Conservation (phyloP, 2,797 vertebrate genomes). For the Pelochelys cantorii region DNA sequence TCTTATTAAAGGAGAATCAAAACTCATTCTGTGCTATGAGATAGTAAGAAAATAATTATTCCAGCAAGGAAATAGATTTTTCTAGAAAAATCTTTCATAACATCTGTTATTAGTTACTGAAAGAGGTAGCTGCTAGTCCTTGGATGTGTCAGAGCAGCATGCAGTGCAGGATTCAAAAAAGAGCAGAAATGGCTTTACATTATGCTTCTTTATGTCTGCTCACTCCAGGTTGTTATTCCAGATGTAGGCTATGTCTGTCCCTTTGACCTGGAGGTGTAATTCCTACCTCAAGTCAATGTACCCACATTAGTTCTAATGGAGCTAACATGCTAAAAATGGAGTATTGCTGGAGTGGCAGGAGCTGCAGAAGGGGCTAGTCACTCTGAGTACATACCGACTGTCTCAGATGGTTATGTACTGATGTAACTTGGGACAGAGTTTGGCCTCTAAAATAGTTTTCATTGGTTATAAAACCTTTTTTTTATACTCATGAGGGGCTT, state of each 20-base stretch:
- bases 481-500: neutral
- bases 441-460: neutral
- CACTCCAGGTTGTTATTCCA: neutral
- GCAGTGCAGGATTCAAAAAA: neutral
- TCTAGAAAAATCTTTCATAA: conserved; percentile 16
- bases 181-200: neutral
- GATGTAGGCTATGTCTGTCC: neutral
- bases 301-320: neutral
- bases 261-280: neutral
- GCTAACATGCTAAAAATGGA: neutral
- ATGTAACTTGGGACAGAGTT: neutral
- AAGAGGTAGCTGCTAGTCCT: neutral
- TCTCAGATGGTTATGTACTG: neutral
- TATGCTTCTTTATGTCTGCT: neutral
- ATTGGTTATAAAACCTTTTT: neutral
- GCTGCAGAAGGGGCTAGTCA: neutral
- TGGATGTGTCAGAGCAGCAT: neutral
- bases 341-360: neutral
- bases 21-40: neutral
- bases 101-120: neutral
- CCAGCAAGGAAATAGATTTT: conserved; percentile 14
- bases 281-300: neutral
- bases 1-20: conserved; percentile 26
- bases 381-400: neutral
- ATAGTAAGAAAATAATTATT: conserved; percentile 41